phyloP scores from a whole-genome alignment of 2,113 vertebrate species.

The Paradisaea rubra region DNA sequence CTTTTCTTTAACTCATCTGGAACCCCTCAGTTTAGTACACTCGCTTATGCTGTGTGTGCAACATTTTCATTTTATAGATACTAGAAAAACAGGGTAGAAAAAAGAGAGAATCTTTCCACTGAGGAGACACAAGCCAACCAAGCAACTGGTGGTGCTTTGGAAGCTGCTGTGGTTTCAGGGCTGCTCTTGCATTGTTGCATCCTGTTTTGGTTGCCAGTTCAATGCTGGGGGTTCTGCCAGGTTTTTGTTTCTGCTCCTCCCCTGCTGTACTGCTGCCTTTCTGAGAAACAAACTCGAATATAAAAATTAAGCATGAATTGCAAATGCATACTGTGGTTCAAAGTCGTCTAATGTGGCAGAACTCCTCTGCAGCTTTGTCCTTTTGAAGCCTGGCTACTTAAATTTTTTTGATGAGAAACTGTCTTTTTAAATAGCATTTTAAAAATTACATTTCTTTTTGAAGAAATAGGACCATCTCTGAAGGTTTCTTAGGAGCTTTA shows the following conservation, averaged over 20 bases:
- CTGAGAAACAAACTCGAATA: background rate
- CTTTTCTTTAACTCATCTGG: background rate
- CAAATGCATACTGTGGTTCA: background rate
- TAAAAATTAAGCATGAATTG: background rate
- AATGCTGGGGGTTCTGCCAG: background rate
- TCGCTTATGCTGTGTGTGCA: background rate
- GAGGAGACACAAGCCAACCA: background rate
- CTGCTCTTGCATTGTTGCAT: background rate
- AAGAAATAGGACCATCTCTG: background rate
- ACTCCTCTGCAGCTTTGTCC: background rate
- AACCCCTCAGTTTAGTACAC: background rate
- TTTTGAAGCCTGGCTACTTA: background rate
- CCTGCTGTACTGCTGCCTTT: background rate
- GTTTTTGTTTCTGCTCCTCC: background rate
- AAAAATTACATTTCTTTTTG: background rate
- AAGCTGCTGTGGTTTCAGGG: background rate
- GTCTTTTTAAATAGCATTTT: background rate
- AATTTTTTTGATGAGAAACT: background rate
- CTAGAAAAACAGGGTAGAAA: background rate
- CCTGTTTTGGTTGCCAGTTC: background rate
- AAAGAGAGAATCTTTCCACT: background rate
- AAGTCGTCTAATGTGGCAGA: background rate
- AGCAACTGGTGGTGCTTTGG: background rate
- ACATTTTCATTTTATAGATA: background rate
- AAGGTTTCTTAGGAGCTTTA: background rate